Evolutionary conservation across 2,888 invertebrate species (phyloP).

Genomic region (Onchidella celtica): DNA sequence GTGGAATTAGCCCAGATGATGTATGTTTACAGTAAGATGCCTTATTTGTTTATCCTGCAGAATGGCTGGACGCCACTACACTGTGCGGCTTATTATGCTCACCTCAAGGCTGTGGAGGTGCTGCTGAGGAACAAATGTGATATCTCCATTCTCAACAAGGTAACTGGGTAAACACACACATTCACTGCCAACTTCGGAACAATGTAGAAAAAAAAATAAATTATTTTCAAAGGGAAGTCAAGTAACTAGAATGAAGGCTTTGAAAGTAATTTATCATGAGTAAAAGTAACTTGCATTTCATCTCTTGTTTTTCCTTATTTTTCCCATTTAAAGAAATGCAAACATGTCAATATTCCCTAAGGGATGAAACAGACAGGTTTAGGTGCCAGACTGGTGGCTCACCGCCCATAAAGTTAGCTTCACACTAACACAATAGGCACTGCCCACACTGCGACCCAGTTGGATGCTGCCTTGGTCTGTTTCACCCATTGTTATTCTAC

Average conservation of each 20-base stretch:
- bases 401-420: too few relatives aligned
- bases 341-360: too few relatives aligned
- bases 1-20: too few relatives aligned
- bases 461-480: too few relatives aligned
- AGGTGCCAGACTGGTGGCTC: too few relatives aligned
- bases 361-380: too few relatives aligned
- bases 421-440: too few relatives aligned
- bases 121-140: conserved; percentile 75
- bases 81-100: conserved; percentile 80
- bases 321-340: background rate
- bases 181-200: background rate
- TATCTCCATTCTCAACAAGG: conserved; percentile 76
- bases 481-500: too few relatives aligned
- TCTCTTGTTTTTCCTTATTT: background rate
- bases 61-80: conserved; percentile 80
- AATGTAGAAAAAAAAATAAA: background rate
- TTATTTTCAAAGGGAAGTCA: background rate
- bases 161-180: conserved; percentile 50
- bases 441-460: too few relatives aligned
- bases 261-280: too few relatives aligned
- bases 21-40: too few relatives aligned
- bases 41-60: conserved; percentile 55
- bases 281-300: background rate
- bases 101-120: conserved; percentile 70
- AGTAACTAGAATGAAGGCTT: too few relatives aligned